These are phyloP conservation scores for Catharus bicknelli DNA, from an alignment of 2,113 vertebrate species.

Conservation along the genomic window DNA sequence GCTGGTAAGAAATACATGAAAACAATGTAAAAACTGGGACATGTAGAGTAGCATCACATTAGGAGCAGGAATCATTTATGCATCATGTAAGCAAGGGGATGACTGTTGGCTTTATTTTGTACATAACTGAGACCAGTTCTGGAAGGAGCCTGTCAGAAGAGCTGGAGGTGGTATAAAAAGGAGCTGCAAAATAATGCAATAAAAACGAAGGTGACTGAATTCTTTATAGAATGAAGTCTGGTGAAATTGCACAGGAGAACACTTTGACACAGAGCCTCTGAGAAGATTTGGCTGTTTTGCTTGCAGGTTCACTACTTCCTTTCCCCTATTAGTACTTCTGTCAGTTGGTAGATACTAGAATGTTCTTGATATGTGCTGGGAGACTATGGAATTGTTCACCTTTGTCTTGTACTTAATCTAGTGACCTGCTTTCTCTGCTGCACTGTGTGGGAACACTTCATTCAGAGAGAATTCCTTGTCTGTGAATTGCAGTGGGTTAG, in stretches of 20 bases:
- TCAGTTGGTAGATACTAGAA: background rate
- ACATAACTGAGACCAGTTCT: background rate
- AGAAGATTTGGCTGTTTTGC: background rate
- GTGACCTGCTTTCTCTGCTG: background rate
- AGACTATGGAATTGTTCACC: background rate
- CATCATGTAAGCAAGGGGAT: background rate
- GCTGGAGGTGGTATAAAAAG: background rate
- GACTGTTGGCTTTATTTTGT: background rate
- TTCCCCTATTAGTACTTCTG: background rate
- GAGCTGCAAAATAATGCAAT: background rate
- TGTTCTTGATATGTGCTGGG: background rate
- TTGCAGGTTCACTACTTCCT: background rate
- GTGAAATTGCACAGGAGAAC: background rate
- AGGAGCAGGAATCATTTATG: background rate
- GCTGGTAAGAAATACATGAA: background rate
- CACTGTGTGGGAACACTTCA: background rate
- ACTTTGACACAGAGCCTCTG: background rate
- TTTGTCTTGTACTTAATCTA: background rate
- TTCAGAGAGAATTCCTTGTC: background rate
- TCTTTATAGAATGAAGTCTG: background rate
- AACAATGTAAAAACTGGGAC: background rate
- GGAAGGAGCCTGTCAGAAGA: background rate
- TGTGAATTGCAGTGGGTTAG: background rate
- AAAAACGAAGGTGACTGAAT: background rate
- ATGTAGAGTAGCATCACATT: accelerated